Evolutionary conservation across 1,140 invertebrate genomes (phyloP).

Genomic region (Leptopilina boulardi): DNA sequence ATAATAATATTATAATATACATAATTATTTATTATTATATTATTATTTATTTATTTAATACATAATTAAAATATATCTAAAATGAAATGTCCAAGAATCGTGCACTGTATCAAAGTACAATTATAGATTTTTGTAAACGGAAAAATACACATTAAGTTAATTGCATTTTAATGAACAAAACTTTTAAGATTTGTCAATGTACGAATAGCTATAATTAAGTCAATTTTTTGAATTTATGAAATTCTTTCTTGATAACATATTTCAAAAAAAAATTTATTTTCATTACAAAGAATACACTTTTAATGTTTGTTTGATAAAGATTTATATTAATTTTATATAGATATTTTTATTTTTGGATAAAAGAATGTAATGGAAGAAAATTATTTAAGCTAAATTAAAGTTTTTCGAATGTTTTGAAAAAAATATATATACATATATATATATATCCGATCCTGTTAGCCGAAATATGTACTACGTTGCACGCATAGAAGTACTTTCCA

Average conservation of each 20-base stretch:
- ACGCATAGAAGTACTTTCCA: conserved; percentile 23
- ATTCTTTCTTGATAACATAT: conserved; percentile 4
- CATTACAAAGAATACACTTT: too few relatives aligned
- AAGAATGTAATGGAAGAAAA: too few relatives aligned
- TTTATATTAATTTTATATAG: too few relatives aligned
- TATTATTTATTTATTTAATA: too few relatives aligned
- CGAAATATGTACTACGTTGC: conserved; percentile 16
- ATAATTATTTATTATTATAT: too few relatives aligned
- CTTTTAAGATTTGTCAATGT: neutral
- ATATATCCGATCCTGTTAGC: neutral
- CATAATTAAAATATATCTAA: too few relatives aligned
- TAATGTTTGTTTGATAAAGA: too few relatives aligned
- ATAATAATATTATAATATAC: too few relatives aligned
- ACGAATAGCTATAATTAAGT: neutral
- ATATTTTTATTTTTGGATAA: too few relatives aligned
- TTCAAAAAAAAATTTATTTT: neutral
- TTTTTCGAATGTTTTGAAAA: neutral
- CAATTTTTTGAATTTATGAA: neutral
- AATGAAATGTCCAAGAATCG: too few relatives aligned
- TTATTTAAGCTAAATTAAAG: too few relatives aligned
- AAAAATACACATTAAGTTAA: neutral
- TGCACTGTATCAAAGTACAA: too few relatives aligned
- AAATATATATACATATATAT: neutral
- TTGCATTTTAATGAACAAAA: neutral
- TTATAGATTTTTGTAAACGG: neutral